Evolutionary conservation across 2,113 vertebrate species (phyloP).

Genomic region (Gasterosteus aculeatus): DNA sequence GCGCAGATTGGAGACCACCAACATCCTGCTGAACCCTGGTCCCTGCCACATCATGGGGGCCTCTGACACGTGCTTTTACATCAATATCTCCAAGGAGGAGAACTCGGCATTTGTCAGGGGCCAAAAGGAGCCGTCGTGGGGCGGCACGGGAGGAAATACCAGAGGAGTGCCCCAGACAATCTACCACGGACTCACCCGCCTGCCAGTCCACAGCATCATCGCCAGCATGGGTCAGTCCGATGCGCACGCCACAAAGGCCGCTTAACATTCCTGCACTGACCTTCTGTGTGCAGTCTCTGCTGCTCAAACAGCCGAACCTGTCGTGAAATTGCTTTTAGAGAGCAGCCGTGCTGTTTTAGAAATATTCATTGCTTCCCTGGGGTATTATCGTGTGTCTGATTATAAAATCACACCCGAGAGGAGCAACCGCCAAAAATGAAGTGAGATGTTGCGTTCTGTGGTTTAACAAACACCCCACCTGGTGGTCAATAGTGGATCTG

Average conservation of each 20-base stretch:
- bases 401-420: constrained; percentile 46
- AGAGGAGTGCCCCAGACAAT: constrained; percentile 78
- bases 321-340: constrained; percentile 4
- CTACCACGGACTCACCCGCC: constrained; percentile 85
- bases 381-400: constrained; percentile 32
- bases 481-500: constrained; percentile 57
- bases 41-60: constrained; percentile 86
- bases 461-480: constrained; percentile 71
- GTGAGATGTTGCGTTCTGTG: constrained; percentile 41
- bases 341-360: constrained; percentile 13
- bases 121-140: constrained; percentile 78
- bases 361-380: constrained; percentile 15
- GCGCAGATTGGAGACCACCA: constrained; percentile 81
- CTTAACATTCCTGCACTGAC: constrained; percentile 47
- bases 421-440: constrained; percentile 26
- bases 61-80: constrained; percentile 86
- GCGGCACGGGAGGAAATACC: constrained; percentile 66
- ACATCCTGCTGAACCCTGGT: constrained; percentile 85
- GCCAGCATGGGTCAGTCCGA: constrained; percentile 86
- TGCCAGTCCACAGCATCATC: constrained; percentile 87
- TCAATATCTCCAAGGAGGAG: constrained; percentile 88
- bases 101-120: constrained; percentile 85
- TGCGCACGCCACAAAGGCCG: background rate
- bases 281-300: constrained; percentile 25
- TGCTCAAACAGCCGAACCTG: constrained; percentile 22